Evolutionary conservation across 2,797 vertebrate species (phyloP).

Genomic region (Manis crassicaudata): DNA sequence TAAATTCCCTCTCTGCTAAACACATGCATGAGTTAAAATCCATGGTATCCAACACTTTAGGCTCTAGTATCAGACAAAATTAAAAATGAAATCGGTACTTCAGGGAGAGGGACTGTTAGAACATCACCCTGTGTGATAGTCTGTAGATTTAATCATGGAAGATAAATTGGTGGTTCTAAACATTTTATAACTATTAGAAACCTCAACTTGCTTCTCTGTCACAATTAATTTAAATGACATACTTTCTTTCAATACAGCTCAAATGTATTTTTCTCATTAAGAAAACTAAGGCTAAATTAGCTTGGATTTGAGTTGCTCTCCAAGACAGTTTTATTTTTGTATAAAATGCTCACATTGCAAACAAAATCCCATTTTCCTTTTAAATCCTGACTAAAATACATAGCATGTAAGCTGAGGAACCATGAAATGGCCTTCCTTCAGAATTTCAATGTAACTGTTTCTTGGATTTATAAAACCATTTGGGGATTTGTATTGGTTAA

Average conservation of each 20-base stretch:
- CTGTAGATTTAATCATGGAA: neutral
- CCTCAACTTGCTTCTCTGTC: neutral
- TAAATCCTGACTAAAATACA: neutral
- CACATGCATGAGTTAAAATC: neutral
- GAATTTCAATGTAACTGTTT: neutral
- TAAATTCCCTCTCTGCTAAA: neutral
- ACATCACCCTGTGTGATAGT: neutral
- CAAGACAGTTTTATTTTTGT: neutral
- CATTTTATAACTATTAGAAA: neutral
- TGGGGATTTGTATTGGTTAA: neutral
- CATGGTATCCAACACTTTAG: neutral
- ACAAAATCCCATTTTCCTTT: neutral
- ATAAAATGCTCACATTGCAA: constrained; percentile 1
- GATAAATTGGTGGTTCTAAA: neutral
- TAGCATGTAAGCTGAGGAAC: neutral
- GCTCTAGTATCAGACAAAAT: neutral
- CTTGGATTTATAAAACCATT: neutral
- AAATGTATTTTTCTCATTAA: neutral
- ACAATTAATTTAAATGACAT: neutral
- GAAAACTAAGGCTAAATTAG: constrained; percentile 18
- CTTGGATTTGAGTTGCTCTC: neutral
- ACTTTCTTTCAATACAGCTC: neutral
- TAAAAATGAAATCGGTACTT: neutral
- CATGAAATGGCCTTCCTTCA: neutral
- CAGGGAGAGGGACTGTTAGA: neutral